A percentile compares a stretch with the other conserved stretches of the same genome.
These are phyloP conservation scores for Agrotis segetum DNA, from an alignment of 2,888 invertebrate species.

Conservation along the genomic window DNA sequence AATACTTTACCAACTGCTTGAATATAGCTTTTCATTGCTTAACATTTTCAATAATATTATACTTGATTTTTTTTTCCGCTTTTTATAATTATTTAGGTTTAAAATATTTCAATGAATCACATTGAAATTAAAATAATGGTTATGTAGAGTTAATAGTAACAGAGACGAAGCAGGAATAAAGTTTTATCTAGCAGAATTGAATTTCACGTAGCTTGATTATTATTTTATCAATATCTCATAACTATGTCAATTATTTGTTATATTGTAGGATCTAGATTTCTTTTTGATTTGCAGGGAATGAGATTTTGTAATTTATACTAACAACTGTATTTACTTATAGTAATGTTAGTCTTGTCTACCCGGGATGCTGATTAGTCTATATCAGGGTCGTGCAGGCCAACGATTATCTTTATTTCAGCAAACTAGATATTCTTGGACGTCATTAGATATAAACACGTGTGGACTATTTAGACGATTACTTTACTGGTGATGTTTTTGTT, in stretches of 20 bases:
- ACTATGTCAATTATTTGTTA: not conserved
- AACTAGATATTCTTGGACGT: slow-evolving; percentile 45
- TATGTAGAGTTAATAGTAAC: slow-evolving; percentile 16
- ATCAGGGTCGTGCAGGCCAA: slow-evolving; percentile 53
- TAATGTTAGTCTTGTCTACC: slow-evolving; percentile 29
- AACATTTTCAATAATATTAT: not conserved
- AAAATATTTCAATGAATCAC: not conserved
- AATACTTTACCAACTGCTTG: slow-evolving; percentile 33
- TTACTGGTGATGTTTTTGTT: slow-evolving; percentile 56
- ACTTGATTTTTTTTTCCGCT: not conserved
- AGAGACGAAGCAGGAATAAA: not conserved
- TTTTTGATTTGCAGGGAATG: slow-evolving; percentile 6
- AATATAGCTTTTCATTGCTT: slow-evolving; percentile 45
- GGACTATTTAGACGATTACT: slow-evolving; percentile 39
- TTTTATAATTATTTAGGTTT: slow-evolving; percentile 16
- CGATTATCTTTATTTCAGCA: slow-evolving; percentile 60
- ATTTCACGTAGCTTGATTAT: not conserved
- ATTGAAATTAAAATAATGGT: not conserved
- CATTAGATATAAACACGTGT: slow-evolving; percentile 34
- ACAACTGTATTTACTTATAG: slow-evolving; percentile 10
- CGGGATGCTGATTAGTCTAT: slow-evolving; percentile 41
- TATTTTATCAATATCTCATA: not conserved
- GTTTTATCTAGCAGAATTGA: not conserved
- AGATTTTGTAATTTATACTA: slow-evolving; percentile 17
- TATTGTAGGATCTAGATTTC: not conserved